Percentiles rank a stretch among this genome's conserved stretches.
phyloP scores from a whole-genome alignment of 2,888 invertebrate genomes.

The Seira sanloemensis region DNA sequence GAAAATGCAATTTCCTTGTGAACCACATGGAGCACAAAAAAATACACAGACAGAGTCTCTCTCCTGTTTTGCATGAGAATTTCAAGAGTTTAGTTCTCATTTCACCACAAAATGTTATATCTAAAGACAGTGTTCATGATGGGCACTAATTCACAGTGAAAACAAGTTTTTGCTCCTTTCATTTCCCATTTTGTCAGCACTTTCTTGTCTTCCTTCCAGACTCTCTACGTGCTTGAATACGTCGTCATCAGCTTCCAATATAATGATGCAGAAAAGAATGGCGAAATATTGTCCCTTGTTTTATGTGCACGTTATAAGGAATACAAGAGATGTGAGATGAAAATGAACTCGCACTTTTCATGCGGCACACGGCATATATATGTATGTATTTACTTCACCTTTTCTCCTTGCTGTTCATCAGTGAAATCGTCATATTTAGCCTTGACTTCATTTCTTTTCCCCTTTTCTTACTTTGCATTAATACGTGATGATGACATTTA shows the following conservation, averaged over 20 bases:
- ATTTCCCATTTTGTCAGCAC: too few species aligned
- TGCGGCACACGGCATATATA: not conserved
- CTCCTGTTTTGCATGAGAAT: too few species aligned
- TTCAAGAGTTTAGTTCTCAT: too few species aligned
- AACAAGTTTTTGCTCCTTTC: too few species aligned
- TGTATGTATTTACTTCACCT: too few species aligned
- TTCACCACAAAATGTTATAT: not conserved
- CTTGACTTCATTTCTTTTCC: not conserved
- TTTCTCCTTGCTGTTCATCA: slow-evolving; percentile 3
- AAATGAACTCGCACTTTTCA: not conserved
- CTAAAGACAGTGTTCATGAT: not conserved
- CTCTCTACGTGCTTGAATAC: too few species aligned
- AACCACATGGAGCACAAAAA: too few species aligned
- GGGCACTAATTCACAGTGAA: not conserved
- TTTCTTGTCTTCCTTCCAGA: too few species aligned
- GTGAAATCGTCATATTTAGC: slow-evolving; percentile 6
- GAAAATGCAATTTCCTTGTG: slow-evolving; percentile 54
- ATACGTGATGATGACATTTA: slow-evolving; percentile 54
- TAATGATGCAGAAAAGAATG: not conserved
- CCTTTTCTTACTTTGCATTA: not conserved
- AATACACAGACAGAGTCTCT: too few species aligned
- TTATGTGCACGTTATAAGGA: too few species aligned
- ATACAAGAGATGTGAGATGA: not conserved
- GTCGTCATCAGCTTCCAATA: too few species aligned
- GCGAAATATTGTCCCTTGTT: not conserved